These are phyloP conservation scores for Euproctis similis DNA, from an alignment of 2,888 invertebrate species.

Conservation along the genomic window DNA sequence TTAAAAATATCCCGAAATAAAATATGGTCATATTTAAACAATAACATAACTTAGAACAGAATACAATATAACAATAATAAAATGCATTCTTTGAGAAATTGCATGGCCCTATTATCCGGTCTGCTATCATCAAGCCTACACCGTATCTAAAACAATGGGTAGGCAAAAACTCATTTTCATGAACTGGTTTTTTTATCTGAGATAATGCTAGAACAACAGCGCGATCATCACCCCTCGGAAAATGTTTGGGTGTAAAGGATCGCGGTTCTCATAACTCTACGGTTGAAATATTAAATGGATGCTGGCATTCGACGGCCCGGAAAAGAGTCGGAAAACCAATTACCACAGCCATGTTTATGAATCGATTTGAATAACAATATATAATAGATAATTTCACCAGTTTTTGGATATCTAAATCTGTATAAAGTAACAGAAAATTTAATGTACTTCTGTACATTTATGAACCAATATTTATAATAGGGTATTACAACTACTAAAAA, in stretches of 20 bases:
- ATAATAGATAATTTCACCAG: no score
- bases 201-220: slow-evolving; percentile 54
- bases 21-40: no score
- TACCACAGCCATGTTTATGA: slow-evolving; percentile 27
- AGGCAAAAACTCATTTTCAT: slow-evolving; percentile 42
- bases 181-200: slow-evolving; percentile 44
- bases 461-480: no score
- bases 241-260: slow-evolving; percentile 39
- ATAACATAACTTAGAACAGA: no score
- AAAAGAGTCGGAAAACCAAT: slow-evolving; percentile 48
- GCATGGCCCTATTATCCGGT: slow-evolving; percentile 20
- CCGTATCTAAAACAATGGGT: slow-evolving; percentile 32
- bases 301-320: slow-evolving; percentile 33
- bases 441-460: no score
- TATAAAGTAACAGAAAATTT: no score
- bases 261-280: slow-evolving; percentile 37
- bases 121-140: no score
- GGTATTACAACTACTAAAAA: no score
- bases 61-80: slow-evolving; percentile 6
- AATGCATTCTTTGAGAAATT: slow-evolving; percentile 10
- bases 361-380: slow-evolving; percentile 28
- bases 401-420: no score
- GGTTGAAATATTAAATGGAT: slow-evolving; percentile 38
- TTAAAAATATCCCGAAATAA: no score
- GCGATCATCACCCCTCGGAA: slow-evolving; percentile 46